Base-by-base conservation (phyloP, 2,888 invertebrate genomes). In the Autographa gamma region DNA sequence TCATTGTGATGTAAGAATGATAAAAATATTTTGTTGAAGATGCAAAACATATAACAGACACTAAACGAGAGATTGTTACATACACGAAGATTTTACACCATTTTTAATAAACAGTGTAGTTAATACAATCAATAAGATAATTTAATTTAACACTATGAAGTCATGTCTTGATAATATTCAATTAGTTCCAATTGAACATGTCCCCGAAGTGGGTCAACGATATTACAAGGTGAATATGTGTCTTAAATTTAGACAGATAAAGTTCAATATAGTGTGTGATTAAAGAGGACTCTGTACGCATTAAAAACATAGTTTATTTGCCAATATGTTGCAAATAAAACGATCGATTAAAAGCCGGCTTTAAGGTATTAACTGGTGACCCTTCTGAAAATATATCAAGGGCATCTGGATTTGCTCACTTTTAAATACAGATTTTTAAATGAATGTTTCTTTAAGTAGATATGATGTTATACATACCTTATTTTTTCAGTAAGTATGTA, bases 261-360 rank as follows among this genome's bases (percentile, higher is more conserved):
- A 56, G 54, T 25, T 5, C 4, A 4, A 11, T 19, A 25, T 56
- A 4, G 11, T 56, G 9, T 19, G 54, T 56, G 11, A 19, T 11
- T 19, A 13, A 5, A 13, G 13, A 56, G 4, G 25, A 19, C 5
- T 25, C 54, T 5, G 54, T 56, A 25, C 13, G 25, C 54, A 56
- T 56, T 56, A 56, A 56, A 54, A 56, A 13, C 25, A 19, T 56
- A 25, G 18, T 56, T 56, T 56, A 56, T 56, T 56, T 13, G 54
- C 54, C 19, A 25, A 25, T 56, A 56, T 4, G 3, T 8, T 25
- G 54, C 13, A 19, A 56, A 25, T 19, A 25, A 19, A 19, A 19
- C 54, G 11, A 54, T 56, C 19, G 54, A 19, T 56, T 56, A 13
- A 13, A 19, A 13, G 13, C 25, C 13, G 54, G 19, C 4, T 19